Evolutionary conservation across 2,113 vertebrate species (phyloP).

Genomic region (Mystacornis crossleyi): DNA sequence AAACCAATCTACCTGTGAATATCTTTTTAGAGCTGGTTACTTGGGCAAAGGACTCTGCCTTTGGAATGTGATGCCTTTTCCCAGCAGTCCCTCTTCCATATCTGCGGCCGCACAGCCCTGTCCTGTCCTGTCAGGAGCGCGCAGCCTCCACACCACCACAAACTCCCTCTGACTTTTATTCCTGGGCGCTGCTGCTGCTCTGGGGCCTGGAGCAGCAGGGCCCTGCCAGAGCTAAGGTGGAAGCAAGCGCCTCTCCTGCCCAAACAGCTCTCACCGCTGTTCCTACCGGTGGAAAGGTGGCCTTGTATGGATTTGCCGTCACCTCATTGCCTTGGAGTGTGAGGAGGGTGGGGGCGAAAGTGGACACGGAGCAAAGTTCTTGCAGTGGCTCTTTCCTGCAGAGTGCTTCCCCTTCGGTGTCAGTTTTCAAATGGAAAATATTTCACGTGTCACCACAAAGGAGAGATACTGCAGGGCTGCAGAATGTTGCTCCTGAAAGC

Average conservation of each 20-base stretch:
- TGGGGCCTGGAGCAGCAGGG: background rate
- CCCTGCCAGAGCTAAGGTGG: accelerated
- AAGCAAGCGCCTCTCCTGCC: background rate
- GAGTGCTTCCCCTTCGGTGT: background rate
- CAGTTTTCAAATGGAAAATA: background rate
- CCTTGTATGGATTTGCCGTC: background rate
- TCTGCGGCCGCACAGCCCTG: background rate
- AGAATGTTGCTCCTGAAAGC: background rate
- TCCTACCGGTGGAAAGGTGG: background rate
- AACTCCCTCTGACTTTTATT: background rate
- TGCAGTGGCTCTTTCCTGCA: background rate
- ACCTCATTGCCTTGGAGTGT: accelerated
- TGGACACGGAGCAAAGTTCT: background rate
- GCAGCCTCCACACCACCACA: background rate
- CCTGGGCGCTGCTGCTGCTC: background rate
- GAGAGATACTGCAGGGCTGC: background rate
- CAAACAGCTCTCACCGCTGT: accelerated
- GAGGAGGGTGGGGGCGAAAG: background rate
- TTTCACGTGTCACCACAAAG: background rate
- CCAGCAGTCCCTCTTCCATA: background rate
- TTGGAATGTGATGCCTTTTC: background rate
- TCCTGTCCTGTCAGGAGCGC: background rate
- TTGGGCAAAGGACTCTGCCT: background rate
- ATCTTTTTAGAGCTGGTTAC: background rate
- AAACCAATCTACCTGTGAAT: accelerated